phyloP scores from a whole-genome alignment of 1,140 invertebrate species.

The Dendrolimus punctatus region DNA sequence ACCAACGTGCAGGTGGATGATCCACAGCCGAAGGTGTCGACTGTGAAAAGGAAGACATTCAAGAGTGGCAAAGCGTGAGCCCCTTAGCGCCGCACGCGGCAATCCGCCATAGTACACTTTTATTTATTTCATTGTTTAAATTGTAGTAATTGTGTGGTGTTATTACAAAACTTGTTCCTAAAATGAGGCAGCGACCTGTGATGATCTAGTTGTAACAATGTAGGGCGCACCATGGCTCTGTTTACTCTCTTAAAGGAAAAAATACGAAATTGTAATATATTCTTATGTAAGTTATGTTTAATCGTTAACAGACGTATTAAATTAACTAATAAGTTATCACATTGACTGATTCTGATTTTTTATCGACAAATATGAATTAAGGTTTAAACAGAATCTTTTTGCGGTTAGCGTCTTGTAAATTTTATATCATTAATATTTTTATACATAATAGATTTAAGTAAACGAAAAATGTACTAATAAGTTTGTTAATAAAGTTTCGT shows the following conservation, averaged over 20 bases:
- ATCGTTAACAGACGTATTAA: too few species aligned
- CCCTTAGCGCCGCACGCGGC: conserved; percentile 7
- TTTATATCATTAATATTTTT: conserved; percentile 50
- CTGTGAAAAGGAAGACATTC: conserved; percentile 23
- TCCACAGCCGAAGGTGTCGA: conserved; percentile 20
- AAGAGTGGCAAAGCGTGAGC: conserved; percentile 24
- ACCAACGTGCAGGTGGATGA: conserved; percentile 41
- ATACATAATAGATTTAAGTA: conserved; percentile 30
- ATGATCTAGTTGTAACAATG: conserved; percentile 30
- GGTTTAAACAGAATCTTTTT: too few species aligned
- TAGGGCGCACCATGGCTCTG: too few species aligned
- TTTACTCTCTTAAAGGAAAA: too few species aligned
- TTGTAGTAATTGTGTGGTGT: conserved; percentile 4
- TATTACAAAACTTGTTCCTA: too few species aligned
- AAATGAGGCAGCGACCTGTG: conserved; percentile 18
- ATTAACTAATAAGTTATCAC: too few species aligned
- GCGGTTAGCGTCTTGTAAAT: background rate
- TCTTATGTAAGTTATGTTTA: too few species aligned
- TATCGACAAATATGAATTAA: too few species aligned
- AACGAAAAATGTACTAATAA: conserved; percentile 49
- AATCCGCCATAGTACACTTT: conserved; percentile 55
- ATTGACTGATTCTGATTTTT: too few species aligned
- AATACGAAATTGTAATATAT: too few species aligned
- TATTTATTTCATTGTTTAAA: conserved; percentile 28
- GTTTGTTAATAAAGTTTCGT: conserved; percentile 67